Percentiles rank a stretch among this genome's conserved stretches.
phyloP scores from a whole-genome alignment of 2,797 vertebrate genomes.

The Lepus oiostolus region DNA sequence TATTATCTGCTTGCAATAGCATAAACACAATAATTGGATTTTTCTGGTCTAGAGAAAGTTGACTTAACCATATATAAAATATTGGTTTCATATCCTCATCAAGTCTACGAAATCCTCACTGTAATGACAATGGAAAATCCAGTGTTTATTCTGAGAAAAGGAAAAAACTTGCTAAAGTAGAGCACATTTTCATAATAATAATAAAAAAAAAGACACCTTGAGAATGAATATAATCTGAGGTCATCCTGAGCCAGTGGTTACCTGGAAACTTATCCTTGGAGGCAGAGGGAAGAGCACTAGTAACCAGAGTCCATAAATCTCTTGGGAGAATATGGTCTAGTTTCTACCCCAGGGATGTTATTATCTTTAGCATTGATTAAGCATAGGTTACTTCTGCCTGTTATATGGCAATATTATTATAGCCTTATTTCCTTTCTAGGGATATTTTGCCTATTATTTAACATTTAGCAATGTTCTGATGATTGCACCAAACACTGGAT shows the following conservation, averaged over 20 bases:
- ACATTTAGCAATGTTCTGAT: not conserved
- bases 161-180: not conserved
- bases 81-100: not conserved
- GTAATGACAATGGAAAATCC: not conserved
- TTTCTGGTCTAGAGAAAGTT: not conserved
- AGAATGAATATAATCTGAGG: not conserved
- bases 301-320: not conserved
- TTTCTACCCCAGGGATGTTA: slow-evolving; percentile 25
- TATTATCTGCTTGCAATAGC: not conserved
- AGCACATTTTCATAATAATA: not conserved
- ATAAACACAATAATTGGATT: not conserved
- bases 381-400: not conserved
- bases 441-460: not conserved
- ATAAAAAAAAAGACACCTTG: not conserved
- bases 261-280: slow-evolving; percentile 60
- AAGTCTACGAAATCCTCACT: not conserved
- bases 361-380: slow-evolving; percentile 65
- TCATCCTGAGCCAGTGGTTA: slow-evolving; percentile 37
- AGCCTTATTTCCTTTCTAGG: slow-evolving; percentile 35
- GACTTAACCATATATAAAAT: not conserved
- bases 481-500: not conserved
- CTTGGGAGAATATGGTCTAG: slow-evolving; percentile 43
- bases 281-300: not conserved
- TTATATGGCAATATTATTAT: not conserved
- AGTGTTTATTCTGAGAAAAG: slow-evolving; percentile 43